phyloP scores from a whole-genome alignment of 1,140 invertebrate species.

The Magallana gigas region DNA sequence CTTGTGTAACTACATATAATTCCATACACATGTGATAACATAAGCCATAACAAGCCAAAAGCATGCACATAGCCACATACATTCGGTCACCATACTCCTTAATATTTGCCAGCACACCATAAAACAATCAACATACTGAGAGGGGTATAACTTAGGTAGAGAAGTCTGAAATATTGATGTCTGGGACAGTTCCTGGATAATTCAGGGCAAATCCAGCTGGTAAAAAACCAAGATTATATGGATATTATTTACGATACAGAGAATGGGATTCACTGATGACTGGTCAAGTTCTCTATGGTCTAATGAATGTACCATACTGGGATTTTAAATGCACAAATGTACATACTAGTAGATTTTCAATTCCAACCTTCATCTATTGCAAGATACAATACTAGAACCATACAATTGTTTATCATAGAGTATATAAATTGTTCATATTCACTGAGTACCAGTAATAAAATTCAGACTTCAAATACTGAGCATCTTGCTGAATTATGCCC shows the following conservation, averaged over 20 bases:
- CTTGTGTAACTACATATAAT: too few relatives aligned
- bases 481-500: too few relatives aligned
- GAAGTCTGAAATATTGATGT: conserved; percentile 33
- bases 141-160: neutral
- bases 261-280: neutral
- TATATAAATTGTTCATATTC: too few relatives aligned
- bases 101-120: neutral
- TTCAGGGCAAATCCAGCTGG: neutral
- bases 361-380: too few relatives aligned
- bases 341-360: neutral
- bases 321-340: too few relatives aligned
- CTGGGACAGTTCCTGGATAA: conserved; percentile 22
- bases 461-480: too few relatives aligned
- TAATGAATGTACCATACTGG: neutral
- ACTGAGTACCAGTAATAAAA: too few relatives aligned
- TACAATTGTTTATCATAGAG: too few relatives aligned
- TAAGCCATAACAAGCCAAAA: neutral
- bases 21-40: neutral
- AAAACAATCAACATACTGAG: neutral
- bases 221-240: neutral
- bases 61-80: neutral
- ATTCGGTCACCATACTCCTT: neutral
- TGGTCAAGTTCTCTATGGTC: neutral
- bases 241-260: neutral
- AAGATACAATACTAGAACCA: too few relatives aligned